Evolutionary conservation across 2,113 vertebrate genomes (phyloP), one percentile per base, ranked within the genome.

Genomic region (Raja brachyura): DNA sequence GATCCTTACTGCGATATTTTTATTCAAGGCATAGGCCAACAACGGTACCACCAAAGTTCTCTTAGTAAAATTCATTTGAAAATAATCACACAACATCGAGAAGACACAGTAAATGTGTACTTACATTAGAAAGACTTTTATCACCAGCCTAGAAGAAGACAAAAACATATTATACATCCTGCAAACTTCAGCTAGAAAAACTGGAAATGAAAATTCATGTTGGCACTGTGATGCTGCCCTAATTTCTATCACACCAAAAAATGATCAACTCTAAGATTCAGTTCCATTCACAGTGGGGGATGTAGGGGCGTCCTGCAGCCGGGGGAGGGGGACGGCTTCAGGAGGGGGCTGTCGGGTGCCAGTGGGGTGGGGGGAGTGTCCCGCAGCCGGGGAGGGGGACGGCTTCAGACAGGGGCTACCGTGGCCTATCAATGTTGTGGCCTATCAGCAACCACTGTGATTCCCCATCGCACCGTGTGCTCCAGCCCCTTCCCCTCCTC

Each of bases 101-200:
- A 73, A 74, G 9, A 93, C 28, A 1, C 22, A 85, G 10, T 59
- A 73, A 73, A 73, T 9, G 66, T 93, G 93, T 90, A 99, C 99
- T 98, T 97, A 99, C 99, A 14, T 96, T 97, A 93, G 98, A 98
- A 6, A 99, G 96, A 94, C 98, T 99, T 68, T 96, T 97, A 94
- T 99, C 99, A 94, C 99, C 99, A 93, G 98, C 98, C 99, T 99
- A 93, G 66, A 94, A 95, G 59, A 95, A 48, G 94, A 78, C 93
- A 93, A 93, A 93, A 94, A 76, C 92, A 93, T 75, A 74, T 68
- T 28, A 68, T n/a, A 93, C 70, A 74, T n/a, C 75, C 4, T 54
- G 66, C 68, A 92, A 92, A 10, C 22, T 74, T 78, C 61, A 61
- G 66, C 48, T 10, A 63, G 18, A 6, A 61, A 25, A 93, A 1